Conservation (phyloP, 1,140 invertebrate species). For the Zaprionus nigranus region DNA sequence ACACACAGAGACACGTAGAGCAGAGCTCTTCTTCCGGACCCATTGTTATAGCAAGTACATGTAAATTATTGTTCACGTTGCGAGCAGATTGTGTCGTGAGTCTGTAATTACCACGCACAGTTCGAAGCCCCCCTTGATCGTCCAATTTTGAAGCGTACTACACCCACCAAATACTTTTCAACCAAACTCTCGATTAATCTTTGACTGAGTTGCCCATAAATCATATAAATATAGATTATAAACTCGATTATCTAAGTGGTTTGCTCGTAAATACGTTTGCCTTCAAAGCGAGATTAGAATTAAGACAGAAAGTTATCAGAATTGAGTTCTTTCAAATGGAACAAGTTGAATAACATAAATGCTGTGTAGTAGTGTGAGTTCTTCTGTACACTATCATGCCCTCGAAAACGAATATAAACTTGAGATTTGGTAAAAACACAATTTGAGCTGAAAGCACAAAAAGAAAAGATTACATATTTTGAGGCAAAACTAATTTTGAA, state of each 20-base stretch:
- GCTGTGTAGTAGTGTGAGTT: background rate
- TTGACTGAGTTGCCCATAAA: conserved; percentile 9
- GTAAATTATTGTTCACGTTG: conserved; percentile 74
- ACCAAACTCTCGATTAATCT: conserved; percentile 17
- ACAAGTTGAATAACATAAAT: background rate
- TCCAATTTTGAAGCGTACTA: background rate
- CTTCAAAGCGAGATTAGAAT: background rate
- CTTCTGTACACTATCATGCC: no score
- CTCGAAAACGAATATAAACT: background rate
- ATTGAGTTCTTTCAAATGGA: background rate
- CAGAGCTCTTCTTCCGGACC: conserved; percentile 68
- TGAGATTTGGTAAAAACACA: no score
- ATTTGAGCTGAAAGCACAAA: no score
- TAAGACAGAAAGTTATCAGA: background rate
- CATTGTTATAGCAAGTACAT: conserved; percentile 78
- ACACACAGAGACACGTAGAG: background rate
- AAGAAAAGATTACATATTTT: no score
- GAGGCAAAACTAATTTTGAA: no score
- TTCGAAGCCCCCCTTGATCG: conserved; percentile 23
- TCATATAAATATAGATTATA: conserved; percentile 7
- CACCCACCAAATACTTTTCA: conserved; percentile 1
- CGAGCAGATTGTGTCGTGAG: conserved; percentile 70
- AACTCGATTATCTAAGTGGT: conserved; percentile 1
- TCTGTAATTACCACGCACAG: conserved; percentile 67
- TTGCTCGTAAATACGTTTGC: background rate